Percentiles rank a stretch among this genome's conserved stretches.
Evolutionary conservation across 1,140 invertebrate species (phyloP).

Genomic region (Forficula auricularia): DNA sequence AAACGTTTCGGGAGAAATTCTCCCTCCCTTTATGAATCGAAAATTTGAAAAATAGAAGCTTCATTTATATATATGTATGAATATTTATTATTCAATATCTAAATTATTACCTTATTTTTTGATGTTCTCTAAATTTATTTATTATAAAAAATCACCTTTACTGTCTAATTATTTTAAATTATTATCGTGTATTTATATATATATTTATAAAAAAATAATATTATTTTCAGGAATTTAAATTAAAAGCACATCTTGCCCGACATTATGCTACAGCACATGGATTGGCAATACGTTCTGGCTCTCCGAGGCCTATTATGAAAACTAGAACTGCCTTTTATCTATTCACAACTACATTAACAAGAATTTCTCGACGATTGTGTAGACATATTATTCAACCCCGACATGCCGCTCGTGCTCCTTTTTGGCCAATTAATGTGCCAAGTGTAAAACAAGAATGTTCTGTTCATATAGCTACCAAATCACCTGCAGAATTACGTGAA

Average conservation of each 20-base stretch:
- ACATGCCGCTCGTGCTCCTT: conserved; percentile 74
- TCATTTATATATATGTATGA: no score
- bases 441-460: conserved; percentile 70
- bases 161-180: not conserved
- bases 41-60: no score
- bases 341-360: conserved; percentile 70
- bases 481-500: conserved; percentile 36
- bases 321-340: conserved; percentile 90
- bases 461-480: conserved; percentile 39
- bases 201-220: not conserved
- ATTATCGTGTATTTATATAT: not conserved
- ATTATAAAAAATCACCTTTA: conserved; percentile 5
- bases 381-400: conserved; percentile 62
- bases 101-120: no score
- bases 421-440: conserved; percentile 65
- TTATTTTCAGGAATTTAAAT: conserved; percentile 58
- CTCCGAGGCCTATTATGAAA: conserved; percentile 86
- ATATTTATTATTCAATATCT: no score
- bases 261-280: conserved; percentile 87
- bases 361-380: conserved; percentile 70
- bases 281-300: conserved; percentile 43
- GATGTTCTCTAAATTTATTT: conserved; percentile 8
- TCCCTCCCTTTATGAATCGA: no score
- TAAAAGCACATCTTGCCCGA: conserved; percentile 76
- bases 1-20: no score